Conservation (phyloP, 92 coral and sea anemone genomes). For the Siderastrea radians region DNA sequence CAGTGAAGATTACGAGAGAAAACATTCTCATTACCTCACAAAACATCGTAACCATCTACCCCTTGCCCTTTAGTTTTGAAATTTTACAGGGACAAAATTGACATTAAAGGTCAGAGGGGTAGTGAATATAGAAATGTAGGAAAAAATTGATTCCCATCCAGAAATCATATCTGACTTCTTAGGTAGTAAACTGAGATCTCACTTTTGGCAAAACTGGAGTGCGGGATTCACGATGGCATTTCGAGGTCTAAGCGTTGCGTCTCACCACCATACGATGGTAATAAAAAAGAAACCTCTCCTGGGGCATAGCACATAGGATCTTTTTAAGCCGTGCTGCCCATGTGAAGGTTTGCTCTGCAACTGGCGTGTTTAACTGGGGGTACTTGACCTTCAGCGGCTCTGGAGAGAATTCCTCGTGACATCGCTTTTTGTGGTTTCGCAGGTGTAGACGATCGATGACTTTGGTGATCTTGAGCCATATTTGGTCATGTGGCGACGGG, state of each 20-base stretch:
- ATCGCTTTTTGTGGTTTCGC: slow-evolving; percentile 54
- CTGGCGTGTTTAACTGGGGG: slow-evolving; percentile 59
- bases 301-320: slow-evolving; percentile 58
- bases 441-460: slow-evolving; percentile 58
- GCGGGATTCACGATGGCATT: slow-evolving; percentile 15
- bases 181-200: slow-evolving; percentile 3
- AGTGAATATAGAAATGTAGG: no score
- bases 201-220: slow-evolving; percentile 27
- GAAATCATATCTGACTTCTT: background rate
- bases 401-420: slow-evolving; percentile 19
- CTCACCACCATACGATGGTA: slow-evolving; percentile 66
- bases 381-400: slow-evolving; percentile 29
- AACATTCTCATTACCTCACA: no score
- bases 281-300: slow-evolving; percentile 41
- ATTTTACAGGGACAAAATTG: no score
- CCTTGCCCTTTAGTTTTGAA: no score
- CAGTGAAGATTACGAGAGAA: no score
- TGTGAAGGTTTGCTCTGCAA: slow-evolving; percentile 58
- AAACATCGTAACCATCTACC: no score
- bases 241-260: slow-evolving; percentile 30
- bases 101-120: no score
- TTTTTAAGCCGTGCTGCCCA: slow-evolving; percentile 59
- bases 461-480: slow-evolving; percentile 49
- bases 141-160: no score
- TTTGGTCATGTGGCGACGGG: slow-evolving; percentile 28